These are phyloP conservation scores for Willowsia nigromaculata DNA, from an alignment of 2,888 invertebrate species.

Conservation along the genomic window DNA sequence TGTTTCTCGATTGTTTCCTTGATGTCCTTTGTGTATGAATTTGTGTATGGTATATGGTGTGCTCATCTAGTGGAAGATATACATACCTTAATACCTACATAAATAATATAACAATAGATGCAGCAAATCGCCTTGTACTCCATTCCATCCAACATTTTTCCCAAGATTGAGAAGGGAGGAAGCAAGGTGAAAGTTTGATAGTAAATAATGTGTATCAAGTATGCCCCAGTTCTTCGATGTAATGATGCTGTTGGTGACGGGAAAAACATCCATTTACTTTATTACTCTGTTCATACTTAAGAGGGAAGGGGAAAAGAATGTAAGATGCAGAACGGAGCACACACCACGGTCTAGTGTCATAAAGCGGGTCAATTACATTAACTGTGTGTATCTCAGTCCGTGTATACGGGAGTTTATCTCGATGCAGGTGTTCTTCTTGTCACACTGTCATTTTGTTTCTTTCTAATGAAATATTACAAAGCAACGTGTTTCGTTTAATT, in stretches of 20 bases:
- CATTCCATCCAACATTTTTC: not conserved
- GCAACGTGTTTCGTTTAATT: not conserved
- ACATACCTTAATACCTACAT: too few species aligned
- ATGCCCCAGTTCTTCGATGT: not conserved
- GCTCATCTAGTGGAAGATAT: too few species aligned
- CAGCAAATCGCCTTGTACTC: not conserved
- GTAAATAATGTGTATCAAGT: conserved; percentile 15
- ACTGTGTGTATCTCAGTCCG: too few species aligned
- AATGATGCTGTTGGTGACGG: not conserved
- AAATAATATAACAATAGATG: not conserved
- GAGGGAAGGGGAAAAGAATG: not conserved
- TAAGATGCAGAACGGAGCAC: not conserved
- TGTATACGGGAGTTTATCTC: too few species aligned
- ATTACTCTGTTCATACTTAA: not conserved
- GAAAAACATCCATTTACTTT: conserved; percentile 7
- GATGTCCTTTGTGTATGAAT: not conserved
- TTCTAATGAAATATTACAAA: not conserved
- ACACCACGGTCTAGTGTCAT: not conserved
- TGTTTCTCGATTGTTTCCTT: conserved; percentile 43
- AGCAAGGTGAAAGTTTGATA: conserved; percentile 13
- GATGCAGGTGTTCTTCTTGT: not conserved
- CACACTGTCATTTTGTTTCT: not conserved
- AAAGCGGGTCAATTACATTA: not conserved
- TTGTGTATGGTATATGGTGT: too few species aligned
- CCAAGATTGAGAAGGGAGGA: not conserved